phyloP scores from a whole-genome alignment of 2,797 vertebrate species.

The Gobio occitaniae region DNA sequence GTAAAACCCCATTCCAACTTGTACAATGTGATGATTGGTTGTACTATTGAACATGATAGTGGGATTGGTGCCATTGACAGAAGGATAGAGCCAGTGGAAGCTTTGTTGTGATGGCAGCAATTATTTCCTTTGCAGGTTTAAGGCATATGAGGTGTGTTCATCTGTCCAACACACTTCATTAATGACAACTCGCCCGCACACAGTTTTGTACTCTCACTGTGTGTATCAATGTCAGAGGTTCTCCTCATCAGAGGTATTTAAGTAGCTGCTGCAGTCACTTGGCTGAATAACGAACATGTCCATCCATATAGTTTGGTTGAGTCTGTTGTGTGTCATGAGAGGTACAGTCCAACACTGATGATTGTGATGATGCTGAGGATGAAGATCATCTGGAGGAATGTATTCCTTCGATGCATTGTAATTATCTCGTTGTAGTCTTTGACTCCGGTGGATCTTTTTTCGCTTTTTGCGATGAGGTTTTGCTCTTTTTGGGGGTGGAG shows the following conservation, averaged over 20 bases:
- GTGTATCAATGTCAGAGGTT: slow-evolving; percentile 46
- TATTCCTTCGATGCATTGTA: background rate
- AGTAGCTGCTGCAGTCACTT: slow-evolving; percentile 48
- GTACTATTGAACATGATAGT: background rate
- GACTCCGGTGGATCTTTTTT: slow-evolving; percentile 69
- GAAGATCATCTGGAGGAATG: slow-evolving; percentile 11
- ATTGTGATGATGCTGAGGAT: slow-evolving; percentile 27
- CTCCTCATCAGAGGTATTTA: slow-evolving; percentile 54
- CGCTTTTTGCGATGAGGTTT: slow-evolving; percentile 77
- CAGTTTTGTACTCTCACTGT: slow-evolving; percentile 6
- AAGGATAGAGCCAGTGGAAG: slow-evolving; percentile 50
- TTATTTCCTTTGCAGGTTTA: slow-evolving; percentile 58
- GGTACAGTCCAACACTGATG: slow-evolving; percentile 22
- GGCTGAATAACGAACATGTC: slow-evolving; percentile 23
- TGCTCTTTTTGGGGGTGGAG: slow-evolving; percentile 75
- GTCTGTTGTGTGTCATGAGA: slow-evolving; percentile 36
- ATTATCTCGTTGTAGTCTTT: slow-evolving; percentile 84
- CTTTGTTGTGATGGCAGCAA: slow-evolving; percentile 52
- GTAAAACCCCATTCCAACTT: background rate
- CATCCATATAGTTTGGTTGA: slow-evolving; percentile 9
- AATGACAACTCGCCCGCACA: slow-evolving; percentile 39
- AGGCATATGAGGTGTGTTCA: slow-evolving; percentile 62
- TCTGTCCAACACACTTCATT: slow-evolving; percentile 48
- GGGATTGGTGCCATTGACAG: background rate
- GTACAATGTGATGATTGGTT: slow-evolving; percentile 25